Base-by-base conservation (phyloP, 1,140 invertebrate species). In the Trichoplusia ni region DNA sequence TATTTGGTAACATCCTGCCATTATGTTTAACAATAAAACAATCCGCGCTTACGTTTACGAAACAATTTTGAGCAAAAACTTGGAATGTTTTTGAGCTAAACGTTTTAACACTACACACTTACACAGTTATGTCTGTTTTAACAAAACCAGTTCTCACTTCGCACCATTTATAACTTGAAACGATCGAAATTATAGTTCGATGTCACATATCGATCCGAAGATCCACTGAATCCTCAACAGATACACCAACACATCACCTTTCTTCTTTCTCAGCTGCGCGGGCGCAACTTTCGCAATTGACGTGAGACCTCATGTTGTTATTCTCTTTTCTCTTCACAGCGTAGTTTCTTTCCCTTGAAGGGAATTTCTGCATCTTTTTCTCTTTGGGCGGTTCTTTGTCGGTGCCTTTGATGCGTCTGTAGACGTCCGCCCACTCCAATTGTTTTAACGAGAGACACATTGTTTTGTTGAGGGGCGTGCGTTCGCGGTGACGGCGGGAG, bases 311-410 rank as follows among this genome's bases (percentile, higher is more conserved):
- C 35, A 84, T 75, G 64, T 89, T 89, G 47, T 87, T 90, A 51
- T 85, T 84, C 49, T 77, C 82, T 51, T 81, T 89, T 70, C 92
- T 92, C 31, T 93, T 86, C 18, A 94, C 91, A 37, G 94, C 94
- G 69, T 92, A 92, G 78, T 95, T 94, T 67, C 94, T 91, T 71
- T 94, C 94, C 23, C 94, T 89, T 18, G 93, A 94, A 1, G 93
- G 94, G 77, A 94, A 94, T 67, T 93, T 92, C 44, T 94, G 92
- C 35, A 93, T 93, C 69, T 93, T 94, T 72, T 71, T 84, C 91
- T 90, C 64, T 66, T 89, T 86, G 25, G 90, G 88, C 56, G 91
- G 69, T 33, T 79, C 74, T 18, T 74, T 77, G 11, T 84, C 77
- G 2, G 58, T 62, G 19, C 75, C 76, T 19, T 76, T 78, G 6